These are phyloP conservation scores for Onychorhynchus coronatus DNA, from an alignment of 2,113 vertebrate genomes.

Conservation along the genomic window DNA sequence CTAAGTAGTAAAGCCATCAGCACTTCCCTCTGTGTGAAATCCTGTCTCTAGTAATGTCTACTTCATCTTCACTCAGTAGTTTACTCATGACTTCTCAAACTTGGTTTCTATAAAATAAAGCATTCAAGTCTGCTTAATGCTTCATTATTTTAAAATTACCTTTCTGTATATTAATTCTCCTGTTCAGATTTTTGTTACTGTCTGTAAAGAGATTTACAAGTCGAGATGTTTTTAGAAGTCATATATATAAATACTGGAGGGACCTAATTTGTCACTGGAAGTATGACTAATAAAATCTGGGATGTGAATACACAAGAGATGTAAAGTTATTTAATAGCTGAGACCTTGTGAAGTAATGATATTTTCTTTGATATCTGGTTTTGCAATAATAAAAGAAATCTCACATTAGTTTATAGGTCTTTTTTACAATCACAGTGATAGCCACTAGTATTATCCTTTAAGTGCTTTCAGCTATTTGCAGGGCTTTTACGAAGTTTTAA, in stretches of 20 bases:
- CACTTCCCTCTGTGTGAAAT: neutral
- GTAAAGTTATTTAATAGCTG: neutral
- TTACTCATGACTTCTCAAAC: neutral
- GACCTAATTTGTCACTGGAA: neutral
- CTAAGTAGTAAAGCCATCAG: neutral
- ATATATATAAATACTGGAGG: neutral
- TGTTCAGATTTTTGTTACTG: neutral
- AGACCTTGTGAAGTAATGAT: neutral
- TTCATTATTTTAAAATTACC: neutral
- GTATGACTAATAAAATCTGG: neutral
- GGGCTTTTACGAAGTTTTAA: constrained; percentile 64
- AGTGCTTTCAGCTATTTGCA: constrained; percentile 24
- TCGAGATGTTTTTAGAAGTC: neutral
- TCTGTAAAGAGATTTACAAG: neutral
- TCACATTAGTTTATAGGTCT: neutral
- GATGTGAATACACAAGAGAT: neutral
- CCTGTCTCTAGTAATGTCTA: neutral
- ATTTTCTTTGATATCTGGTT: neutral
- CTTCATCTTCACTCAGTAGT: neutral
- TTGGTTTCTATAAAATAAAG: neutral
- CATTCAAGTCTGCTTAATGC: neutral
- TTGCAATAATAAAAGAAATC: neutral
- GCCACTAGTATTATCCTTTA: constrained; percentile 11
- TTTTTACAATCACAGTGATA: neutral
- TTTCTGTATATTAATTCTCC: neutral